phyloP scores from a whole-genome alignment of 2,797 vertebrate genomes.

The Synaphobranchus kaupii region DNA sequence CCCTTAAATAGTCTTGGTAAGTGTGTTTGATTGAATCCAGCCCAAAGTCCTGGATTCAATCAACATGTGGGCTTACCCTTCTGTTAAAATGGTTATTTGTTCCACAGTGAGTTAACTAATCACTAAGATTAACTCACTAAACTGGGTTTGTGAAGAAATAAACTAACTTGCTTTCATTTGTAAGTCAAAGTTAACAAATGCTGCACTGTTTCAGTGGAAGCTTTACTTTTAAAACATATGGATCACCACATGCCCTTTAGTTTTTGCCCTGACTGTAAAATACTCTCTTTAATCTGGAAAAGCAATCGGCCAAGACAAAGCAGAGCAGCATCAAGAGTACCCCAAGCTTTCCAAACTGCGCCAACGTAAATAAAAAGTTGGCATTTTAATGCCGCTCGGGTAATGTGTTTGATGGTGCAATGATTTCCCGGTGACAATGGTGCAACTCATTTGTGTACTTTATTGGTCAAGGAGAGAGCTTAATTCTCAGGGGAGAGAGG shows the following conservation, averaged over 20 bases:
- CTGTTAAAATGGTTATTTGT: too few species aligned
- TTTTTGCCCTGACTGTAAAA: not conserved
- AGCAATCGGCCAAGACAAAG: conserved; percentile 8
- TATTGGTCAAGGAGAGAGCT: conserved; percentile 55
- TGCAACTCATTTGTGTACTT: conserved; percentile 65
- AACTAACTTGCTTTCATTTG: not conserved
- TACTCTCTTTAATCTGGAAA: conserved; percentile 10
- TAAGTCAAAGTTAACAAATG: not conserved
- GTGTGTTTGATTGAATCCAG: too few species aligned
- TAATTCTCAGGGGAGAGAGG: conserved; percentile 47
- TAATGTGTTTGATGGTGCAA: conserved; percentile 66
- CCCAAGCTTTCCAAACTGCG: conserved; percentile 40
- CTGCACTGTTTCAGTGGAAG: not conserved
- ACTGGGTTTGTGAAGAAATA: too few species aligned
- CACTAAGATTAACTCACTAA: too few species aligned
- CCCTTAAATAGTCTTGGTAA: too few species aligned
- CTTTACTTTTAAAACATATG: not conserved
- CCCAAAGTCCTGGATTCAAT: too few species aligned
- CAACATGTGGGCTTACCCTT: too few species aligned
- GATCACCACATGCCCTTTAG: not conserved
- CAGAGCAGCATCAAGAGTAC: not conserved
- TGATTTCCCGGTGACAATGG: conserved; percentile 67
- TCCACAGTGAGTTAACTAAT: too few species aligned
- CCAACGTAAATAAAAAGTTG: conserved; percentile 63
- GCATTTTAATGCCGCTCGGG: conserved; percentile 61